Conservation (phyloP, 2,797 vertebrate genomes). For the Diplodus sargus region DNA sequence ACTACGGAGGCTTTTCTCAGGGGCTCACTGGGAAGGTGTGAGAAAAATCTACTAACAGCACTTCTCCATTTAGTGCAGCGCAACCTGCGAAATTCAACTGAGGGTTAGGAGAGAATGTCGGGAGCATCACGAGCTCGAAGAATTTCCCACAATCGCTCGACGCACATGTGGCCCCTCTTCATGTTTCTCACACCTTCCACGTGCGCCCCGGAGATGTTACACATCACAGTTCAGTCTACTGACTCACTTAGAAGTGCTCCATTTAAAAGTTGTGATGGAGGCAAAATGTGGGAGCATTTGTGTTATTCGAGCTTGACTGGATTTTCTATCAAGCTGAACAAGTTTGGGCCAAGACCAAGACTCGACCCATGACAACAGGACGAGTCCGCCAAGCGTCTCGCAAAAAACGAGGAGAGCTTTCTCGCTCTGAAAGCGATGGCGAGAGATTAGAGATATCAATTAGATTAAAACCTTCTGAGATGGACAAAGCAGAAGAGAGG, state of each 20-base stretch:
- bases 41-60: conserved; percentile 8
- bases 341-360: conserved; percentile 39
- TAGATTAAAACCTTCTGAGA: conserved; percentile 50
- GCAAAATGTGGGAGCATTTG: conserved; percentile 38
- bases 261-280: conserved; percentile 19
- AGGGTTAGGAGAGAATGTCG: conserved; percentile 6
- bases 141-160: conserved; percentile 36
- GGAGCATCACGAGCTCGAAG: conserved; percentile 18
- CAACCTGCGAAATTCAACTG: conserved; percentile 62
- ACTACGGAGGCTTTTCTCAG: conserved; percentile 58
- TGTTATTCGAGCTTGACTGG: conserved; percentile 48
- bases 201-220: no score
- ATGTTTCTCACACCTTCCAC: background rate
- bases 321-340: conserved; percentile 38
- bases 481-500: conserved; percentile 39
- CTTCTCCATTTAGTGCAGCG: conserved; percentile 14
- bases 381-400: conserved; percentile 14
- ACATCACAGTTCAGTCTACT: background rate
- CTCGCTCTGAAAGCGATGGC: conserved; percentile 6
- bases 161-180: background rate
- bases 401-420: conserved; percentile 1
- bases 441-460: conserved; percentile 58
- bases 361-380: conserved; percentile 33
- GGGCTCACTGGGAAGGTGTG: conserved; percentile 22
- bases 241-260: background rate